Conservation (phyloP, 2,888 invertebrate species). For the Ormyrus labotus region DNA sequence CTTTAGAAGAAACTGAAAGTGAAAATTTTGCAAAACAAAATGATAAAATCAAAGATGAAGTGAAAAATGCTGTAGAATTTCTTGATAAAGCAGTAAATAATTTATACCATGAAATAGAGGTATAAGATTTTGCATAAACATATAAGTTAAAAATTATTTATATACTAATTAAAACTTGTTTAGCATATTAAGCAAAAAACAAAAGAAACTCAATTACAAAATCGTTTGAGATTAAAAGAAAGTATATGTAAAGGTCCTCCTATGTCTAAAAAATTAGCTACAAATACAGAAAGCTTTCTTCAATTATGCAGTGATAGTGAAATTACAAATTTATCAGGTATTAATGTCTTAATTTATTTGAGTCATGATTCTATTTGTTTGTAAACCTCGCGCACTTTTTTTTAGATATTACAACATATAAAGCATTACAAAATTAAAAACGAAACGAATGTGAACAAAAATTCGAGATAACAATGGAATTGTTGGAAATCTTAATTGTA, state of each 20-base stretch:
- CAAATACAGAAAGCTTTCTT: constrained; percentile 61
- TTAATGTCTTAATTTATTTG: not conserved
- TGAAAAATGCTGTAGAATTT: constrained; percentile 6
- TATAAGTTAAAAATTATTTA: not conserved
- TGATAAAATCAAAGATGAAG: constrained; percentile 14
- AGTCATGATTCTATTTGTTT: not conserved
- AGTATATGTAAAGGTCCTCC: constrained; percentile 52
- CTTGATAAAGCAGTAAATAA: constrained; percentile 18
- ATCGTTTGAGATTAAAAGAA: constrained; percentile 60
- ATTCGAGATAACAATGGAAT: not conserved
- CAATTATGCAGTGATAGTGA: constrained; percentile 42
- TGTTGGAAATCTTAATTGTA: not conserved
- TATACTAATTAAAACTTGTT: not conserved
- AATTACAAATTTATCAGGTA: constrained; percentile 10
- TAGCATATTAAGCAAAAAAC: constrained; percentile 62
- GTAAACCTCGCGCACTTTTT: too few species aligned
- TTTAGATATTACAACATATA: too few species aligned
- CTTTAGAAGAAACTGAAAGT: not conserved
- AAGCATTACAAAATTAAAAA: not conserved
- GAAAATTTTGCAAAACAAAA: not conserved
- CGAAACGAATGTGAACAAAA: not conserved
- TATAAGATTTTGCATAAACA: not conserved
- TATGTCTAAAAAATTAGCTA: constrained; percentile 55
- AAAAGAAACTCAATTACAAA: constrained; percentile 56
- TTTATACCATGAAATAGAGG: constrained; percentile 18